Evolutionary conservation across 2,113 vertebrate genomes (phyloP).

Genomic region (Coregonus clupeaformis): DNA sequence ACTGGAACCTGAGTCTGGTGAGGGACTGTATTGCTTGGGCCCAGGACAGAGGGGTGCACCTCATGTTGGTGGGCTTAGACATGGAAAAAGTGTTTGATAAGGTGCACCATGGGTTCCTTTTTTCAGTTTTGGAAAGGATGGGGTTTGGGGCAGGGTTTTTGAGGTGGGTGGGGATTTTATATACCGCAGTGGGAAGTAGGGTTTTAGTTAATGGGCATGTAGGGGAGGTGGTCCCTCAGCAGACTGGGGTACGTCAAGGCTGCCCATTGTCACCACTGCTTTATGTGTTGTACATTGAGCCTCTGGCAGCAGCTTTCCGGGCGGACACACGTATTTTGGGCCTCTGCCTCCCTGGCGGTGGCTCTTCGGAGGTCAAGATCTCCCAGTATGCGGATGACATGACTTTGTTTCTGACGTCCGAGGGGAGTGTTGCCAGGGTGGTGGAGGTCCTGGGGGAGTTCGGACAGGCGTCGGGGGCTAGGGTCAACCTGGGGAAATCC

Average conservation of each 20-base stretch:
- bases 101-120: background rate
- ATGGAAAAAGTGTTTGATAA: constrained; percentile 23
- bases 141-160: background rate
- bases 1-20: background rate
- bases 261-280: too few relatives aligned
- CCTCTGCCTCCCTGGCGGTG: too few relatives aligned
- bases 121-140: background rate
- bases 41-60: background rate
- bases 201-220: too few relatives aligned
- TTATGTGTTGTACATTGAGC: too few relatives aligned
- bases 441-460: background rate
- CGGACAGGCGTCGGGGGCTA: background rate
- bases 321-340: too few relatives aligned
- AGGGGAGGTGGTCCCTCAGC: too few relatives aligned
- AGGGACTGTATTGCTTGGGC: constrained; percentile 2
- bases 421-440: background rate
- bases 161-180: background rate
- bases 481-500: background rate
- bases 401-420: background rate
- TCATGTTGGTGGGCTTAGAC: constrained; percentile 17
- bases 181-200: background rate
- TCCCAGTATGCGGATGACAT: background rate
- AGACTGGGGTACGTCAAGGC: too few relatives aligned
- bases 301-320: too few relatives aligned
- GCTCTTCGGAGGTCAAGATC: background rate